A percentile compares a stretch with the other conserved stretches of the same genome.
Conservation (phyloP, 2,113 vertebrate species). For the Gracilinanus agilis region DNA sequence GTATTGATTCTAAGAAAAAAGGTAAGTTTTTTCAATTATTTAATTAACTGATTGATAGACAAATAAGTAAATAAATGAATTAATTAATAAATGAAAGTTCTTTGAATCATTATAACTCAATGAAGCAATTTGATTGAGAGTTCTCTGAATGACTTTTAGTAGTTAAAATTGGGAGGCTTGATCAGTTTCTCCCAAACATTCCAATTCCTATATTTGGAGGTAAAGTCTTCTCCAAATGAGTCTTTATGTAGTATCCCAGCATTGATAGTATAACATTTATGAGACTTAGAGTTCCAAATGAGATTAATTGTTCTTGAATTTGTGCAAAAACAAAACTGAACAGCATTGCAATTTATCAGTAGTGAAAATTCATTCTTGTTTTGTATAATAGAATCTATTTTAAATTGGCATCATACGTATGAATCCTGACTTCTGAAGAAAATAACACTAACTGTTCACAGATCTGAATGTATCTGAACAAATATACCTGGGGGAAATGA, state of each 20-base stretch:
- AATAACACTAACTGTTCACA: accelerated
- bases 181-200: neutral
- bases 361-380: neutral
- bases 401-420: neutral
- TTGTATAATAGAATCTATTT: neutral
- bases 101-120: neutral
- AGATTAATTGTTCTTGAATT: neutral
- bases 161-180: neutral
- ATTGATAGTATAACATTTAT: neutral
- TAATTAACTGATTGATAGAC: no score
- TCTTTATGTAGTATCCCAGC: neutral
- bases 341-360: neutral
- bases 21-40: no score
- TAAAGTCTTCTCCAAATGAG: neutral
- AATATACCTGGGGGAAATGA: neutral
- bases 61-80: no score
- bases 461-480: neutral
- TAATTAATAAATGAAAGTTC: neutral
- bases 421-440: neutral
- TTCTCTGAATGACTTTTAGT: neutral
- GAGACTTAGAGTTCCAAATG: neutral
- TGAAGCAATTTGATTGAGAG: neutral
- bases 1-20: no score
- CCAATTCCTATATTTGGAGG: neutral
- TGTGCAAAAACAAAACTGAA: neutral